Percentiles rank a stretch among this genome's conserved stretches.
phyloP scores from a whole-genome alignment of 1,140 invertebrate species.

The Argopecten irradians region DNA sequence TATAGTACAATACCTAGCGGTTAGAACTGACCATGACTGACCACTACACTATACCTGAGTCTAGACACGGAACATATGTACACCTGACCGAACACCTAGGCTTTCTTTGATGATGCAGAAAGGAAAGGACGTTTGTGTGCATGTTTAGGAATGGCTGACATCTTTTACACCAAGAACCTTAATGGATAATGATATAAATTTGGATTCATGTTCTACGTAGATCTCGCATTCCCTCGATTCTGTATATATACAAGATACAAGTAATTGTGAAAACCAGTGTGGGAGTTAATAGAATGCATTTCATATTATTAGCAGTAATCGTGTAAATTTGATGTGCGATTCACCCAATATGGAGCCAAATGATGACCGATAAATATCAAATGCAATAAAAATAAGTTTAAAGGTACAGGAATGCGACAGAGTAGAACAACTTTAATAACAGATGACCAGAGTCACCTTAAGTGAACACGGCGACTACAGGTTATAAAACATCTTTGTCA shows the following conservation, averaged over 20 bases:
- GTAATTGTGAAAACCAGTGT: too few species aligned
- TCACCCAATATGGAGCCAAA: too few species aligned
- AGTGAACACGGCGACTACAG: background rate
- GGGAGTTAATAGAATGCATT: too few species aligned
- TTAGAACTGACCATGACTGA: background rate
- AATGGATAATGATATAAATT: too few species aligned
- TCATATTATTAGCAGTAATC: too few species aligned
- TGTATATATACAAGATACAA: too few species aligned
- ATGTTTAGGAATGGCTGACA: too few species aligned
- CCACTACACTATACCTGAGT: background rate
- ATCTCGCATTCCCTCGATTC: too few species aligned
- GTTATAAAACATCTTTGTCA: background rate
- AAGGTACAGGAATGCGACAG: background rate
- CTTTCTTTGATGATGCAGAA: background rate
- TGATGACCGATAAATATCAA: background rate
- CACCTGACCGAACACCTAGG: background rate
- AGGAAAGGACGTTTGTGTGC: too few species aligned
- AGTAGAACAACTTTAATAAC: slow-evolving; percentile 16
- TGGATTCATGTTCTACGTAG: too few species aligned
- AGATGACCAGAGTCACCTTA: background rate
- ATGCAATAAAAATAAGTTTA: background rate
- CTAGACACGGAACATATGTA: background rate
- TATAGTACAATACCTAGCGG: background rate
- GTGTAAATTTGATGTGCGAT: too few species aligned
- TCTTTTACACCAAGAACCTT: too few species aligned